Conservation (phyloP, 2,888 invertebrate species). For the Dermolepida albohirtum region DNA sequence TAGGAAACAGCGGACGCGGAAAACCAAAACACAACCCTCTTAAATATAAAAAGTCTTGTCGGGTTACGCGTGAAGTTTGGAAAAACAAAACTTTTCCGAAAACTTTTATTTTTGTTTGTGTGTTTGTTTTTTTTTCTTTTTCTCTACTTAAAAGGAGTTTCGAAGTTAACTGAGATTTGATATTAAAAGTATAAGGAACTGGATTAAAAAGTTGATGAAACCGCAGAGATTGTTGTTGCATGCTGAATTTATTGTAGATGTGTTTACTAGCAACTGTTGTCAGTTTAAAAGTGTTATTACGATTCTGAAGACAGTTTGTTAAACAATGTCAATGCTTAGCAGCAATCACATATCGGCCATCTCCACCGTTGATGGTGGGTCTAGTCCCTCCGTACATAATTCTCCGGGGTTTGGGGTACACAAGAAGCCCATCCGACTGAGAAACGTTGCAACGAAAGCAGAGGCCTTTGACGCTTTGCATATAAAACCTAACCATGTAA, state of each 20-base stretch:
- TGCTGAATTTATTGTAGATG: no score
- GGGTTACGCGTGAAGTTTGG: neutral
- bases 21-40: constrained; percentile 1
- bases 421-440: constrained; percentile 78
- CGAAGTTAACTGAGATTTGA: no score
- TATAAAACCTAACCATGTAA: constrained; percentile 78
- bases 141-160: no score
- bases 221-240: no score
- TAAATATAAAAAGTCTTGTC: neutral
- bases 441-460: constrained; percentile 77
- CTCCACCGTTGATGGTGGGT: neutral
- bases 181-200: no score
- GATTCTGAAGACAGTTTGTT: no score
- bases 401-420: constrained; percentile 50
- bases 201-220: no score
- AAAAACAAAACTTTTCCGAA: neutral
- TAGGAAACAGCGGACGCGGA: constrained; percentile 1
- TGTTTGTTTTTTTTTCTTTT: no score
- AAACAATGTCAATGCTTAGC: constrained; percentile 53
- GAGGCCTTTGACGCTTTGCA: constrained; percentile 85
- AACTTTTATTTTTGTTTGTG: no score
- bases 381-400: constrained; percentile 45
- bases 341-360: constrained; percentile 52
- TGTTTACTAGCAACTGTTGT: neutral
- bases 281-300: no score